Evolutionary conservation across 2,113 vertebrate species (phyloP).

Genomic region (Phalacrocorax carbo): DNA sequence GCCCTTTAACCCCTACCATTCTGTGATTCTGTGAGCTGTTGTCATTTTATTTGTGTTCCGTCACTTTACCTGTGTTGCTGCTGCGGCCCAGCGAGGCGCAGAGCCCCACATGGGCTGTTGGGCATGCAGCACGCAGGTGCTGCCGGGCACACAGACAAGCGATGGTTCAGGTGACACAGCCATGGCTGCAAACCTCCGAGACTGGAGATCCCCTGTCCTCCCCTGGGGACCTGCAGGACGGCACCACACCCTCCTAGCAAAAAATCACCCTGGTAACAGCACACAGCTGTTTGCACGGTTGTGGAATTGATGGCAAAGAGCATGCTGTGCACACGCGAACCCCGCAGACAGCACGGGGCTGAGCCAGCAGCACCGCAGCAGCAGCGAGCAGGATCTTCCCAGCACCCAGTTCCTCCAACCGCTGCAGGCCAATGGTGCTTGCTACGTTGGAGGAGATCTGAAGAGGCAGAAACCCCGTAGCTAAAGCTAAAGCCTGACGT

Average conservation of each 20-base stretch:
- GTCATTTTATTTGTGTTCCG: background rate
- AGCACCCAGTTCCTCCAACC: fast-evolving
- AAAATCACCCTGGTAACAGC: fast-evolving
- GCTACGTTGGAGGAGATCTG: background rate
- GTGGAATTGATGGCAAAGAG: background rate
- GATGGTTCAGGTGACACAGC: background rate
- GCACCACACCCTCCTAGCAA: background rate
- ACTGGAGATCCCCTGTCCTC: background rate
- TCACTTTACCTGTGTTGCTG: background rate
- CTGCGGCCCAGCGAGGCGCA: background rate
- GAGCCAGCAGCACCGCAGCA: fast-evolving
- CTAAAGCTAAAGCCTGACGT: fast-evolving
- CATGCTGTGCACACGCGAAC: fast-evolving
- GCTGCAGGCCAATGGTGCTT: background rate
- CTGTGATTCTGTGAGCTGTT: background rate
- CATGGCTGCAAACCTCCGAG: fast-evolving
- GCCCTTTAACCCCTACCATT: too few species aligned
- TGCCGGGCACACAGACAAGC: fast-evolving
- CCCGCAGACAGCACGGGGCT: fast-evolving
- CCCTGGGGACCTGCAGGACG: background rate
- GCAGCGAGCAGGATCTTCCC: fast-evolving
- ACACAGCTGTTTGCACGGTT: background rate
- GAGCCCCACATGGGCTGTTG: fast-evolving
- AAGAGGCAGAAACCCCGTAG: background rate
- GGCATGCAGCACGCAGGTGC: fast-evolving